Evolutionary conservation across 2,888 invertebrate genomes (phyloP).

Genomic region (Flexamia atlantica): DNA sequence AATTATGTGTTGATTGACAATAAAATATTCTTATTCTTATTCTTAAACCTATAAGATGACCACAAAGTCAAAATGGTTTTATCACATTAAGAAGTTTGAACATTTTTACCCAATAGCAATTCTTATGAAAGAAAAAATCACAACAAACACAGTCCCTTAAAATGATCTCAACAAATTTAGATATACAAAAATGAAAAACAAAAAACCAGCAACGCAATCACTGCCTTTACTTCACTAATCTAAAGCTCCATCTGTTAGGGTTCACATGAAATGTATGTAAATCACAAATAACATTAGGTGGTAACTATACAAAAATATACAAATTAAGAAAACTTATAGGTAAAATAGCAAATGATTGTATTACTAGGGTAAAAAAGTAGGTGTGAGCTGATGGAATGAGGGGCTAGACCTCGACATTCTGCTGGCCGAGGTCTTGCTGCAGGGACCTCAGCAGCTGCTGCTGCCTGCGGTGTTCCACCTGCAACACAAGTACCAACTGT

Average conservation of each 20-base stretch:
- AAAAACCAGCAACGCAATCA: not conserved
- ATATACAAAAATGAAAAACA: too few species aligned
- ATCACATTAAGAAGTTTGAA: too few species aligned
- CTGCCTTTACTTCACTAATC: conserved; percentile 25
- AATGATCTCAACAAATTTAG: too few species aligned
- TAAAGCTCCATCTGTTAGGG: not conserved
- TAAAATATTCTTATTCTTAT: too few species aligned
- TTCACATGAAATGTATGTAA: conserved; percentile 44
- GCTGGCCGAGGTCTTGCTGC: conserved; percentile 73
- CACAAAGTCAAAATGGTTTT: too few species aligned
- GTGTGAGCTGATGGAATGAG: not conserved
- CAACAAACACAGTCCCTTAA: too few species aligned
- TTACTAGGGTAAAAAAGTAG: conserved; percentile 45
- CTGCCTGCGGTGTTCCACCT: conserved; percentile 74
- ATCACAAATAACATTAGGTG: conserved; percentile 56
- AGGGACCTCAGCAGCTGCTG: conserved; percentile 73
- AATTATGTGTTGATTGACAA: too few species aligned
- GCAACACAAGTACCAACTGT: conserved; percentile 65
- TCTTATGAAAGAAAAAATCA: too few species aligned
- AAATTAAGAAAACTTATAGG: conserved; percentile 47
- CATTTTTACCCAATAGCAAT: too few species aligned
- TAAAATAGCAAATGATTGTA: conserved; percentile 54
- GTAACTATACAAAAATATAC: conserved; percentile 58
- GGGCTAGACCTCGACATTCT: conserved; percentile 62
- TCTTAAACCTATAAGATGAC: too few species aligned